Conservation (phyloP, 2,113 vertebrate species). For the Geococcyx californianus region DNA sequence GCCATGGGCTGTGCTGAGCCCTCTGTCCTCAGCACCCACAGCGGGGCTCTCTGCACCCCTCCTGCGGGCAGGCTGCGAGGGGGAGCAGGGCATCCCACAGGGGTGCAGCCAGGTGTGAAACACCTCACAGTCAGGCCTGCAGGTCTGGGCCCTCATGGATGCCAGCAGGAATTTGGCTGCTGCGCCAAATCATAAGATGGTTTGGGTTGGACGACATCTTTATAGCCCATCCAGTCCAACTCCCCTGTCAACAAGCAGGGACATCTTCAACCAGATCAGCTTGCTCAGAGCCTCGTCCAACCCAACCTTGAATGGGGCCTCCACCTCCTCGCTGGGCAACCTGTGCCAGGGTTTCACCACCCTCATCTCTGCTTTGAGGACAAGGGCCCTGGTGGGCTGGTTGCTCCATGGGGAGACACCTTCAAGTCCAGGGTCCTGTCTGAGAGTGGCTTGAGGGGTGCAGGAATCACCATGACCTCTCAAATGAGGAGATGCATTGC, state of each 20-base stretch:
- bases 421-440: fast-evolving
- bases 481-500: fast-evolving
- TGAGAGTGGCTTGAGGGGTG: neutral
- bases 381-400: neutral
- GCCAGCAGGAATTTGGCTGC: neutral
- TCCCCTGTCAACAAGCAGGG: neutral
- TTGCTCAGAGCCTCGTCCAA: neutral
- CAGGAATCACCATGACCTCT: neutral
- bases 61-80: fast-evolving
- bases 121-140: neutral
- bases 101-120: neutral
- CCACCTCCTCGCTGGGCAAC: neutral
- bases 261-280: neutral
- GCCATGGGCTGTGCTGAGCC: fast-evolving
- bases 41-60: neutral
- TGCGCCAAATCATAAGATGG: too few relatives aligned
- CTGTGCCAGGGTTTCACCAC: neutral
- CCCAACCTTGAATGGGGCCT: neutral
- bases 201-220: neutral
- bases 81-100: neutral
- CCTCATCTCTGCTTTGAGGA: neutral
- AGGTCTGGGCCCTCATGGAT: neutral
- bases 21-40: neutral
- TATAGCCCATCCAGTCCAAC: neutral
- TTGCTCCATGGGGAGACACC: neutral